Percentiles rank a stretch among this genome's conserved stretches.
These are phyloP conservation scores for Naja naja DNA, from an alignment of 2,113 vertebrate species.

Conservation along the genomic window DNA sequence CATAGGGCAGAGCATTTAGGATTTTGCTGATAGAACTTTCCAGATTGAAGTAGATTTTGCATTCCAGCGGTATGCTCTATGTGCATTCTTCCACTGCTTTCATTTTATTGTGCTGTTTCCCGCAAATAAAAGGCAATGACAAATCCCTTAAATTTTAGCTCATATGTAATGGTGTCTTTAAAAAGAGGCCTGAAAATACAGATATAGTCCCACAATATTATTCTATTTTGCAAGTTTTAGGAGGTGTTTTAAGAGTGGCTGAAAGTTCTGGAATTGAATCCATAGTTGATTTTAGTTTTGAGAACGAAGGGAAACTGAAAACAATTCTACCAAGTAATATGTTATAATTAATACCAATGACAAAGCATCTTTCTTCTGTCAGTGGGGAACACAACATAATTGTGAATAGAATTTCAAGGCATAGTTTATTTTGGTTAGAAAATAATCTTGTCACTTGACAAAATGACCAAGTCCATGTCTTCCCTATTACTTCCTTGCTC, in stretches of 20 bases:
- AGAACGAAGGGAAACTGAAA: background rate
- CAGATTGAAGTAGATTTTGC: background rate
- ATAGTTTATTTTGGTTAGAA: background rate
- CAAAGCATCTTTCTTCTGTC: background rate
- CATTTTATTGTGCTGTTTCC: background rate
- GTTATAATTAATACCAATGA: background rate
- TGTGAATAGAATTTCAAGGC: background rate
- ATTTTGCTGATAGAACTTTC: background rate
- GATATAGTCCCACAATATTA: background rate
- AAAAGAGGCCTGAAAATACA: background rate
- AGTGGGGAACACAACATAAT: background rate
- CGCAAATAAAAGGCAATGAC: background rate
- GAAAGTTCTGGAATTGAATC: background rate
- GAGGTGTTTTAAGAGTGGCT: background rate
- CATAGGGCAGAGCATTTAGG: background rate
- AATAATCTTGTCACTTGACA: background rate
- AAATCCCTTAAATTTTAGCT: background rate
- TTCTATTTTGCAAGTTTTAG: background rate
- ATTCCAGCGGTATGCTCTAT: background rate
- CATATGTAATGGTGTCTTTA: background rate
- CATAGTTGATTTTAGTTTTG: background rate
- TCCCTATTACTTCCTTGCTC: background rate
- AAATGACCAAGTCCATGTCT: background rate
- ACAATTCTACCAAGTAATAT: background rate
- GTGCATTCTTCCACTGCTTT: background rate